Conservation (phyloP, 2,113 vertebrate genomes). For the Rhineura floridana region DNA sequence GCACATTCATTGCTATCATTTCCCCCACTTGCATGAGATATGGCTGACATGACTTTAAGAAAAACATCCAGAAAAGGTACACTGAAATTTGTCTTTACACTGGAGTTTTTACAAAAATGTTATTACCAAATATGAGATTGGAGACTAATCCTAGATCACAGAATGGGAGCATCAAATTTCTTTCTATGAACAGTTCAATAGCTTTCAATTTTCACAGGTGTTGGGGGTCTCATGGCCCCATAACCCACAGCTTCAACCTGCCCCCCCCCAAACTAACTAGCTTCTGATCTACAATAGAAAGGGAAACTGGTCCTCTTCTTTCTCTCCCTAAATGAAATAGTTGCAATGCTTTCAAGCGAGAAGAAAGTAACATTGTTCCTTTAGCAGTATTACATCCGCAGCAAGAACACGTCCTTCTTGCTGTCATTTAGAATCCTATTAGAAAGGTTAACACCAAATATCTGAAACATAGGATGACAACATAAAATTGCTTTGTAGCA, state of each 20-base stretch:
- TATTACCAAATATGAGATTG: background rate
- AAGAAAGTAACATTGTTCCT: background rate
- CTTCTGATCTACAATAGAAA: background rate
- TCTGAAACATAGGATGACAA: background rate
- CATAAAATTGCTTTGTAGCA: background rate
- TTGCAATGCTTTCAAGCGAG: background rate
- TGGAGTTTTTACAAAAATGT: too few relatives aligned
- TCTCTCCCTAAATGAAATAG: background rate
- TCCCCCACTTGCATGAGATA: background rate
- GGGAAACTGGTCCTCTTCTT: background rate
- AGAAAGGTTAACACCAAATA: background rate
- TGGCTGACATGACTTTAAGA: background rate
- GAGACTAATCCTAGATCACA: background rate
- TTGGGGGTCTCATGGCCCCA: background rate
- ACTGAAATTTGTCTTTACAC: background rate
- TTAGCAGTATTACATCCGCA: background rate
- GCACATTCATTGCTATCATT: rapidly evolving
- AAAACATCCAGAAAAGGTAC: background rate
- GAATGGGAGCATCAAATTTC: background rate
- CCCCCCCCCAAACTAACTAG: background rate
- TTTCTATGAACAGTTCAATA: background rate
- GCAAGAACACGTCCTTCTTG: background rate
- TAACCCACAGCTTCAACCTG: background rate
- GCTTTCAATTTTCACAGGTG: background rate
- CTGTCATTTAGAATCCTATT: background rate